Evolutionary conservation across 2,888 invertebrate genomes (phyloP).

Genomic region (Cancer borealis): DNA sequence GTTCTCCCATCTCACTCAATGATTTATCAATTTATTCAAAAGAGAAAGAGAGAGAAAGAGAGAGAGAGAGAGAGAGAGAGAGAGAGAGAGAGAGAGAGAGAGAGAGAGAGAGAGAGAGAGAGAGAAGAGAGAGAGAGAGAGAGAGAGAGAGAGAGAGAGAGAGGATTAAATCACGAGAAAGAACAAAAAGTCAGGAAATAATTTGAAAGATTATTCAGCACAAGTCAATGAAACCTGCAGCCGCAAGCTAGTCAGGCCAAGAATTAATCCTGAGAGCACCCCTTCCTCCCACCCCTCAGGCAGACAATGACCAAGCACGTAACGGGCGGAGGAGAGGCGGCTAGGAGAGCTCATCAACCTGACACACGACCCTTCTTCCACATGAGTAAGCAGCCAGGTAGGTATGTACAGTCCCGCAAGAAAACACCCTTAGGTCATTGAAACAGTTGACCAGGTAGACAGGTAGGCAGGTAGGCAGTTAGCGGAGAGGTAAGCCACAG

Average conservation of each 20-base stretch:
- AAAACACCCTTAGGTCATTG: too few relatives aligned
- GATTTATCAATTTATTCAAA: too few relatives aligned
- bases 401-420: too few relatives aligned
- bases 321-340: background rate
- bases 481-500: background rate
- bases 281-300: background rate
- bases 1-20: background rate
- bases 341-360: background rate
- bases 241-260: background rate
- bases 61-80: too few relatives aligned
- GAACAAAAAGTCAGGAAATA: background rate
- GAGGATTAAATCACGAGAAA: background rate
- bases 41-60: too few relatives aligned
- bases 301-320: background rate
- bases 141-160: slow-evolving; percentile 32
- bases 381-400: background rate
- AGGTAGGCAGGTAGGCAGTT: background rate
- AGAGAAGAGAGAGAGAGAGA: slow-evolving; percentile 32
- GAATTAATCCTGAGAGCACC: background rate
- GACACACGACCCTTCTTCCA: background rate
- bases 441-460: background rate
- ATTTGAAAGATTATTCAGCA: background rate
- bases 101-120: slow-evolving; percentile 7
- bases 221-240: background rate
- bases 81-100: too few relatives aligned